A percentile compares a stretch with the other conserved stretches of the same genome.
phyloP scores from a whole-genome alignment of 2,888 invertebrate species.

The Atherix ibis region DNA sequence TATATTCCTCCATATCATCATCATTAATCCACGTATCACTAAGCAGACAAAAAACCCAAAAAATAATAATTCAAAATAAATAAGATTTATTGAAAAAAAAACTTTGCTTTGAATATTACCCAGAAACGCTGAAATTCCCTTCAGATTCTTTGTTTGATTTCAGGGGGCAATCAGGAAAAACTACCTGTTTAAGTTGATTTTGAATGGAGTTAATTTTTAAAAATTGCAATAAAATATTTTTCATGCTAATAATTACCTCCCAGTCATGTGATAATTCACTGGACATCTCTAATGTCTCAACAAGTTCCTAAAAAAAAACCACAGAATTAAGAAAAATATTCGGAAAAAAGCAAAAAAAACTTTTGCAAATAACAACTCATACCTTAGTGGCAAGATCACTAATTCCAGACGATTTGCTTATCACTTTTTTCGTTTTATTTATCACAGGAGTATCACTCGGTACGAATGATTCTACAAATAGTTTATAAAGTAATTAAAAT shows the following conservation, averaged over 20 bases:
- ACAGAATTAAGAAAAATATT: too few species aligned
- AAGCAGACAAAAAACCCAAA: not conserved
- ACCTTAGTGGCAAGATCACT: constrained; percentile 29
- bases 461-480: not conserved
- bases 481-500: constrained; percentile 7
- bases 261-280: constrained; percentile 29
- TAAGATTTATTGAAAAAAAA: too few species aligned
- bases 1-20: constrained; percentile 32
- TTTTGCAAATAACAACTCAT: too few species aligned
- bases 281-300: constrained; percentile 24
- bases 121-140: constrained; percentile 36
- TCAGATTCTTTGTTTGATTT: constrained; percentile 19
- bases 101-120: too few species aligned
- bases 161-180: constrained; percentile 30
- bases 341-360: not conserved
- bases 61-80: not conserved
- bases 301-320: constrained; percentile 19
- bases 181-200: constrained; percentile 15
- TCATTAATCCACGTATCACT: constrained; percentile 25
- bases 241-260: constrained; percentile 16
- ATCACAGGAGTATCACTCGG: constrained; percentile 7
- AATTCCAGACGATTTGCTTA: constrained; percentile 19
- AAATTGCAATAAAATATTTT: too few species aligned
- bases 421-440: constrained; percentile 17
- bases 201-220: not conserved